Evolutionary conservation across 2,113 vertebrate genomes (phyloP).

Genomic region (Eurypyga helias): DNA sequence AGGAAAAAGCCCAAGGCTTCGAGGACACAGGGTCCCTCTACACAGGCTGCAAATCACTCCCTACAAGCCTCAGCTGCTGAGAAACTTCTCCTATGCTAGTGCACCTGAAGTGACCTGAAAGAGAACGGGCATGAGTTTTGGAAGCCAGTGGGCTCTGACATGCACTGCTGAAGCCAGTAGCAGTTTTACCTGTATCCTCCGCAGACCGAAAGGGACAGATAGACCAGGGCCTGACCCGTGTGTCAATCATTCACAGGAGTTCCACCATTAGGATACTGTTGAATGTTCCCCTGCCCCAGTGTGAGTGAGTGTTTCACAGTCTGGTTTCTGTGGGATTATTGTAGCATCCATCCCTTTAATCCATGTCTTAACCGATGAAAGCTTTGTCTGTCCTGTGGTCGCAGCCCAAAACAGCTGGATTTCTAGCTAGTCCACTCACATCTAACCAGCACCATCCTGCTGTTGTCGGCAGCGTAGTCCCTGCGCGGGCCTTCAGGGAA

Average conservation of each 20-base stretch:
- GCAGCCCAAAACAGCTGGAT: not conserved
- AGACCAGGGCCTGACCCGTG: not conserved
- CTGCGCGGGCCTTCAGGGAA: not conserved
- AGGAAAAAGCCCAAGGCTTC: not conserved
- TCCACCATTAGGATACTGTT: not conserved
- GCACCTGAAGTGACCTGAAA: not conserved
- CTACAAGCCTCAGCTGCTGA: not conserved
- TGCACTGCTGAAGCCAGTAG: not conserved
- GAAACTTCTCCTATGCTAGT: not conserved
- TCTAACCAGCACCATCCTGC: not conserved
- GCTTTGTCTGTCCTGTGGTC: not conserved
- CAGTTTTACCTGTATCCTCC: not conserved
- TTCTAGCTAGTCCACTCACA: not conserved
- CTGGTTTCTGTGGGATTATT: not conserved
- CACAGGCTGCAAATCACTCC: not conserved
- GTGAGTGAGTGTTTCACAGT: not conserved
- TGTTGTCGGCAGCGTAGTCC: rapidly evolving
- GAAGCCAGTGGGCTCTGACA: not conserved
- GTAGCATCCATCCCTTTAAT: not conserved
- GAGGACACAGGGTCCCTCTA: not conserved
- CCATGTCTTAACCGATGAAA: too few species aligned
- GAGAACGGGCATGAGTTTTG: not conserved
- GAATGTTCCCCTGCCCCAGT: not conserved
- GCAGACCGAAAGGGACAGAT: not conserved
- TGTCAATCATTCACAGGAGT: not conserved